These are phyloP conservation scores for Heliothis peltigera DNA, from an alignment of 2,888 invertebrate species.

Conservation along the genomic window DNA sequence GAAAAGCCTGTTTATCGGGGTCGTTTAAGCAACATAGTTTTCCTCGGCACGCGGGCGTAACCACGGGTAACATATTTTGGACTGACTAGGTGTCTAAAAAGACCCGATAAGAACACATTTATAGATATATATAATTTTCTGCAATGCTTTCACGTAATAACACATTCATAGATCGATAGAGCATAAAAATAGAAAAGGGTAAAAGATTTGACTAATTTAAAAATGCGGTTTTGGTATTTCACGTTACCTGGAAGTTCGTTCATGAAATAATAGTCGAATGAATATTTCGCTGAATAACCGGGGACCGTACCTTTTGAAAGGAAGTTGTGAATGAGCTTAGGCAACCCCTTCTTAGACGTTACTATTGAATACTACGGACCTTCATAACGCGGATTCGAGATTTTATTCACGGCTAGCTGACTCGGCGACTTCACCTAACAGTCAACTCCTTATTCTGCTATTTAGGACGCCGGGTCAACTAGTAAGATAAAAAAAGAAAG, in stretches of 20 bases:
- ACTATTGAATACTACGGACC: not conserved
- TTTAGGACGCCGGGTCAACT: too few species aligned
- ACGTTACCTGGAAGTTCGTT: not conserved
- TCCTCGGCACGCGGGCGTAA: too few species aligned
- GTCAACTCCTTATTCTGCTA: too few species aligned
- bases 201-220: conserved; percentile 2
- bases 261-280: not conserved
- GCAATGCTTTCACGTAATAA: not conserved
- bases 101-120: too few species aligned
- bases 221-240: not conserved
- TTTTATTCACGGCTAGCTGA: too few species aligned
- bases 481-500: too few species aligned
- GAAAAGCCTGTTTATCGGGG: too few species aligned
- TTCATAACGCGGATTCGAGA: too few species aligned
- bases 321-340: not conserved
- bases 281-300: not conserved
- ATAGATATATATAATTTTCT: not conserved
- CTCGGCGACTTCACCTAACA: too few species aligned
- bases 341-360: not conserved
- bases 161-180: not conserved
- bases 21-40: too few species aligned
- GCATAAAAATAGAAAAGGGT: not conserved
- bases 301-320: not conserved
- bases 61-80: too few species aligned
- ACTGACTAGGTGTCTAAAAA: too few species aligned